phyloP scores from a whole-genome alignment of 2,113 vertebrate species.

The Beaufortia kweichowensis region DNA sequence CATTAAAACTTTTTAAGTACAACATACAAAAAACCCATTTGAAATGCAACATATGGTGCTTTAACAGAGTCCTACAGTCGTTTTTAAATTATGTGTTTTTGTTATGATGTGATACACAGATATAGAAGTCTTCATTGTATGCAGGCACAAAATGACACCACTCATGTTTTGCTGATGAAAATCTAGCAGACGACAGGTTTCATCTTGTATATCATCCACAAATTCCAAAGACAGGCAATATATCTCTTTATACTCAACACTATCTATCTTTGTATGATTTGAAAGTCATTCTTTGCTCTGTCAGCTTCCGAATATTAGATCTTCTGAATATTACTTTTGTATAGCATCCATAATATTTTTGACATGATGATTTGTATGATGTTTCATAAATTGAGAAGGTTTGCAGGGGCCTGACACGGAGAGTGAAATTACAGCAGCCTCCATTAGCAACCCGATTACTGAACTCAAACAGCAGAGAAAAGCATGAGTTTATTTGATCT shows the following conservation, averaged over 20 bases:
- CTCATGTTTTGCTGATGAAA: slow-evolving; percentile 51
- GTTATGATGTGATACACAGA: no score
- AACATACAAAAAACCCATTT: not conserved
- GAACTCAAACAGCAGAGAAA: slow-evolving; percentile 38
- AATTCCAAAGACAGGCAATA: slow-evolving; percentile 53
- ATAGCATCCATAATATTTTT: slow-evolving; percentile 17
- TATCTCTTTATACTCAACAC: slow-evolving; percentile 62
- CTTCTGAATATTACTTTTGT: slow-evolving; percentile 37
- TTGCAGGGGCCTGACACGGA: slow-evolving; percentile 65
- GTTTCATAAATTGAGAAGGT: not conserved
- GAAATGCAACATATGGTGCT: no score
- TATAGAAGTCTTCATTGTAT: no score
- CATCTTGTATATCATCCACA: slow-evolving; percentile 57
- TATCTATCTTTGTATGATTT: slow-evolving; percentile 64
- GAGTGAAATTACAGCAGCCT: slow-evolving; percentile 69
- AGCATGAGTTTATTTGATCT: slow-evolving; percentile 43
- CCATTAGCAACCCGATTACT: slow-evolving; percentile 58
- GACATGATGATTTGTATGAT: slow-evolving; percentile 42
- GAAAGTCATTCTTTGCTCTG: slow-evolving; percentile 44
- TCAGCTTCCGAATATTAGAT: slow-evolving; percentile 40
- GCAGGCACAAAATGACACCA: slow-evolving; percentile 35
- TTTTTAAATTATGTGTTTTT: no score
- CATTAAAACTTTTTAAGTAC: not conserved
- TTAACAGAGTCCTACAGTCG: not conserved
- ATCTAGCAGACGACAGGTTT: slow-evolving; percentile 55